Evolutionary conservation across 2,888 invertebrate genomes (phyloP).

Genomic region (Tanypteryx hageni): DNA sequence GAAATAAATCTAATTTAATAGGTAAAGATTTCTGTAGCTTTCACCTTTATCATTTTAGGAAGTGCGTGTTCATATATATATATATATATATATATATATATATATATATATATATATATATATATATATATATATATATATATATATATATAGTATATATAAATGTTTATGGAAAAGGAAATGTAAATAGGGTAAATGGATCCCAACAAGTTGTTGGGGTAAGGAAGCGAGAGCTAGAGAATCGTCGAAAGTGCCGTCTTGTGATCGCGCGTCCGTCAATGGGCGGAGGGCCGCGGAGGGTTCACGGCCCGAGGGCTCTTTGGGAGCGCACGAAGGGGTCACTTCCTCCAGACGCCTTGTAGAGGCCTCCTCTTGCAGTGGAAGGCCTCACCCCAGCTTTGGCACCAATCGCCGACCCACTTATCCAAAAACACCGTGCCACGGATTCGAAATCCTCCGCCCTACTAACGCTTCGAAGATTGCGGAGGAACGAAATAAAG

Average conservation of each 20-base stretch:
- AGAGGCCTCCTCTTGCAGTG: background rate
- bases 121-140: too few relatives aligned
- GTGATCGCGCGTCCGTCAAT: background rate
- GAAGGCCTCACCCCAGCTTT: background rate
- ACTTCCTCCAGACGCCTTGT: too few relatives aligned
- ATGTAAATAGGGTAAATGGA: background rate
- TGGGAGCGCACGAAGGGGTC: background rate
- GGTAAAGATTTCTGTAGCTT: too few relatives aligned
- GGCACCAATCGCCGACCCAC: slow-evolving; percentile 5
- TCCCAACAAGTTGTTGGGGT: too few relatives aligned
- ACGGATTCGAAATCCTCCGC: slow-evolving; percentile 1
- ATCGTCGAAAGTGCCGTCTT: background rate
- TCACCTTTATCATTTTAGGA: too few relatives aligned
- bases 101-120: too few relatives aligned
- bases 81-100: too few relatives aligned
- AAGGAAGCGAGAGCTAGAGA: too few relatives aligned
- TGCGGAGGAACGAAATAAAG: background rate
- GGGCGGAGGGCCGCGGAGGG: background rate
- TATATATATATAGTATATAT: too few relatives aligned
- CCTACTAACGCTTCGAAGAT: background rate
- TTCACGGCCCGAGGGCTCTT: background rate
- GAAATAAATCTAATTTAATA: too few relatives aligned
- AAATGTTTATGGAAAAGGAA: background rate
- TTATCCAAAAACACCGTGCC: slow-evolving; percentile 23
- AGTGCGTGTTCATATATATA: too few relatives aligned